Conservation (phyloP, 1,140 invertebrate species). For the Macrocentrus cingulum region DNA sequence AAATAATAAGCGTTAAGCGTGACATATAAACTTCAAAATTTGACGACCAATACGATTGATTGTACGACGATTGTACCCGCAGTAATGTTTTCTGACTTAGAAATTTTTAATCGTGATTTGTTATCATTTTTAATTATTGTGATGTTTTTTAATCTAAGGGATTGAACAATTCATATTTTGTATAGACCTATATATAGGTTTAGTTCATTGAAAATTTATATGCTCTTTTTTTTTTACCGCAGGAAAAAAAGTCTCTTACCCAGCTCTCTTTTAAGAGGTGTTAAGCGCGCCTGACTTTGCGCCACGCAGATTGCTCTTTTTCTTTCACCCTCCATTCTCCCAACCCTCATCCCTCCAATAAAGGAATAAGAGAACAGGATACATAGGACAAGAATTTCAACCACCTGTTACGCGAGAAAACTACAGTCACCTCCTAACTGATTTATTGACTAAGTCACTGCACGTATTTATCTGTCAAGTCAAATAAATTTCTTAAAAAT, state of each 20-base stretch:
- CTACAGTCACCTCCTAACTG: slow-evolving; percentile 45
- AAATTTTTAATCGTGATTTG: no score
- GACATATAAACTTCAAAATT: slow-evolving; percentile 30
- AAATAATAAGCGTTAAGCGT: slow-evolving; percentile 38
- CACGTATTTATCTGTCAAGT: no score
- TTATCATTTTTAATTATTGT: no score
- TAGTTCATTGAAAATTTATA: no score
- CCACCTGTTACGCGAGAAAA: slow-evolving; percentile 54
- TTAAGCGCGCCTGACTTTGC: slow-evolving; percentile 50
- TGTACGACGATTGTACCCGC: no score
- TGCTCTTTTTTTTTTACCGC: slow-evolving; percentile 9
- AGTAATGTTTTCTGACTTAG: no score
- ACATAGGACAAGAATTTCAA: slow-evolving; percentile 52
- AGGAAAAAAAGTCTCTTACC: slow-evolving; percentile 9
- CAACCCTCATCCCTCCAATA: no score
- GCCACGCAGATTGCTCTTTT: slow-evolving; percentile 50
- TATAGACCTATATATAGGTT: no score
- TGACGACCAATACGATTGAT: no score
- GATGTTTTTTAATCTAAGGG: no score
- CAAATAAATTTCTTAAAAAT: no score
- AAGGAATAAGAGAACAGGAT: slow-evolving; percentile 52
- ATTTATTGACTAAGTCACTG: slow-evolving; percentile 49
- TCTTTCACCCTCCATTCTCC: slow-evolving; percentile 42
- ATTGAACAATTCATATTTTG: no score
- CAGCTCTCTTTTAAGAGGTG: slow-evolving; percentile 52